Base-by-base conservation (phyloP, 1,140 invertebrate genomes). In the Drosophila sp. region DNA sequence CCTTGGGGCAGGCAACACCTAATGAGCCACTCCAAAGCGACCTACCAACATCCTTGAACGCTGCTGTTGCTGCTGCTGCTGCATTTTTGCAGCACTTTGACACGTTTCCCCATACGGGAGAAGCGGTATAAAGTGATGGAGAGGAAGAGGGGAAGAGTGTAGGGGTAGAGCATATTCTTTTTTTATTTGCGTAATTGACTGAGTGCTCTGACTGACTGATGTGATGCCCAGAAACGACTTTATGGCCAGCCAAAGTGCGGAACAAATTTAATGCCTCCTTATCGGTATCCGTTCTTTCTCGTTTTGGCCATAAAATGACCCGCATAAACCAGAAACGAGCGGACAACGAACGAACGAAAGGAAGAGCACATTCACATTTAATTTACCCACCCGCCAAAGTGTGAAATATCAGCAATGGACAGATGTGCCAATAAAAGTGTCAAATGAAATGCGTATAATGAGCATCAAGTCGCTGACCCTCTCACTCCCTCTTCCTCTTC, bases 171-270 rank as follows among this genome's bases (percentile, higher is more conserved):
- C 27, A 41, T 40, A 58, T 30, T 38, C 54, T 76, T 87, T 77
- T 76, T 87, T 76, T 87, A 80, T 87, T 84, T 87, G 72, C 83
- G 84, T 87, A 87, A 87, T 89, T 87, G 83, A 76, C 80, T 81
- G 71, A 83, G 71, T 79, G 84, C 76, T 50, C 44, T 50, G 44
- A 50, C 44, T 76, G 81, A 84, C 79, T 75, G 75, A 82, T 82
- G 80, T 73, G 35, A 38, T 38, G 70, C 66, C 67, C 74, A 29
- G 60, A 50, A 57, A 63, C 55, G 61, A 71, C 81, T 85, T 85
- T 85, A 85, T 85, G 77, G 77, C 70, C 64, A 55, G 60, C 60
- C 56, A 61, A 68, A 70, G 71, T 66, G 71, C 33, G 69, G 56
- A 70, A 71, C 35, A 71, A 76, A 87, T 86, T 87, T 87, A 86